Percentiles rank a stretch among this genome's conserved stretches.
phyloP scores from a whole-genome alignment of 2,113 vertebrate species.

The Pseudorasbora parva region DNA sequence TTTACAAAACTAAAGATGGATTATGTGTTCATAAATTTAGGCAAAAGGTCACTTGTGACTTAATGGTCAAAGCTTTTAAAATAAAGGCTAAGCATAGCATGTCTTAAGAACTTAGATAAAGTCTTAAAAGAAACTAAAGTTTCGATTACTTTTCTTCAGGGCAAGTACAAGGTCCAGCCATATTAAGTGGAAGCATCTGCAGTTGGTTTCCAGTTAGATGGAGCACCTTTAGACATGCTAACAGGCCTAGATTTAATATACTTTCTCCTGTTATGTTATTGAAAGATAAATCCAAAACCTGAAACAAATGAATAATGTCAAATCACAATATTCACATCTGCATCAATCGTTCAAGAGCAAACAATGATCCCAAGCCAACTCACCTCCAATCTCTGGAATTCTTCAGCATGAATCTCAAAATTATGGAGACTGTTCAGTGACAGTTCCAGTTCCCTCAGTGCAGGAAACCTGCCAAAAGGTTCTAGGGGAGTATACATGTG shows the following conservation, averaged over 20 bases:
- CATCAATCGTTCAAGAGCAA: neutral
- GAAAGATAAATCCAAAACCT: conserved; percentile 88
- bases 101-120: neutral
- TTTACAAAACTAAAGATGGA: no score
- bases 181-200: conserved; percentile 72
- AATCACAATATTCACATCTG: neutral
- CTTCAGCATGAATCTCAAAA: conserved; percentile 71
- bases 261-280: conserved; percentile 78
- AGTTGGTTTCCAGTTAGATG: conserved; percentile 83
- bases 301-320: conserved; percentile 39
- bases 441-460: conserved; percentile 81
- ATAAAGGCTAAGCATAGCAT: neutral
- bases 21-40: no score
- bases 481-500: conserved; percentile 55
- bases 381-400: conserved; percentile 85
- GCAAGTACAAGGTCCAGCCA: conserved; percentile 61
- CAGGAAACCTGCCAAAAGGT: conserved; percentile 78
- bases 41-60: neutral
- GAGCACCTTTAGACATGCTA: conserved; percentile 81
- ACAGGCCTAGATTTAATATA: conserved; percentile 71
- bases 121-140: neutral
- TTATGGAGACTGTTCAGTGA: conserved; percentile 79
- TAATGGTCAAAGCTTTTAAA: neutral
- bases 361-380: neutral
- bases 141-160: conserved; percentile 66